Evolutionary conservation across 2,113 vertebrate species (phyloP), one percentile per base, ranked within the genome.

Genomic region (Pteronura brasiliensis): DNA sequence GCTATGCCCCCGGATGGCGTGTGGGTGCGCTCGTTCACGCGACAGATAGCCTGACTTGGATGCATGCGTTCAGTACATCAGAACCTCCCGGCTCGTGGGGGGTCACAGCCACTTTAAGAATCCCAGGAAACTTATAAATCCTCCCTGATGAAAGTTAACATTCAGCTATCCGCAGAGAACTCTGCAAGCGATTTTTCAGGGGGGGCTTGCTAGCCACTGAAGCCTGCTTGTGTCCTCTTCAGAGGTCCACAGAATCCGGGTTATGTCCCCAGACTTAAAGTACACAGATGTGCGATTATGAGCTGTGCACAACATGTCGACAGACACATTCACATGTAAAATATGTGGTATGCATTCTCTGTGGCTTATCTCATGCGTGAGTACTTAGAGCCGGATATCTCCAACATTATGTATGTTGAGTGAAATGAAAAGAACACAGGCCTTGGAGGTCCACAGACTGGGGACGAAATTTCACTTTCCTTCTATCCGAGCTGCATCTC

Each of bases 51-150:
- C 25, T 57, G 5, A 7, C 10, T 0, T 0, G 6, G 47, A 82
- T 1, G 9, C 5, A 1, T 55, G 27, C 7, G 0, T 18, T 36
- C 27, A 9, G 12, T 21, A 31, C 0, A 0, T 39, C 69, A 57
- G 74, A 5, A 36, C n/a, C 63, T 77, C 74, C 36, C 9, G 2
- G 69, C 20, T 31, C 5, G 6, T 15, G 42, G 17, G 29, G 47
- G 74, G 11, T 82, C 67, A 34, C 7, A 77, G 69, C 69, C 21
- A 27, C 7, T 72, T 55, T n/a, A 87, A 90, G 84, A 55, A 36
- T 44, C 86, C 93, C 69, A 13, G 17, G 13, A 59, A 67, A 65
- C 18, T n/a, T 74, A 31, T 79, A 76, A 86, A 69, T n/a, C 9
- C 21, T 79, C 76, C 18, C 29, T 82, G 52, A 83, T 47, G 61